Conservation (phyloP, 2,888 invertebrate species). For the Acleris cristana region DNA sequence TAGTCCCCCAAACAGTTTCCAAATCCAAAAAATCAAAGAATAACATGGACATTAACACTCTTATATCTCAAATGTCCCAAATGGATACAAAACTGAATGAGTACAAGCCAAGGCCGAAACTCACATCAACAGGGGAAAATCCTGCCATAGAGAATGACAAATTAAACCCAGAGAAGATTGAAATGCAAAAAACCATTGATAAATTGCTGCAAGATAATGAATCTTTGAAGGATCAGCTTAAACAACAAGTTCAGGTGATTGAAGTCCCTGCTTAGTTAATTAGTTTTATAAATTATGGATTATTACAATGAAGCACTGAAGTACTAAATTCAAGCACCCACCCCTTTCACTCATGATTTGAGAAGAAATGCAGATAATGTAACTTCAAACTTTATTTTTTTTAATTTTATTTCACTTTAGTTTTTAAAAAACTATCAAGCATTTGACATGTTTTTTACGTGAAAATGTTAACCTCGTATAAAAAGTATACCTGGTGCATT, state of each 20-base stretch:
- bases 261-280: background rate
- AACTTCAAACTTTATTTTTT: too few species aligned
- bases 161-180: conserved; percentile 69
- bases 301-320: too few species aligned
- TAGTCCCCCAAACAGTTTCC: conserved; percentile 81
- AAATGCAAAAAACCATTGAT: conserved; percentile 85
- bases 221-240: conserved; percentile 90
- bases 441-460: too few species aligned
- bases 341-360: too few species aligned
- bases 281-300: too few species aligned
- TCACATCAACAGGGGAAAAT: conserved; percentile 67
- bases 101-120: conserved; percentile 77
- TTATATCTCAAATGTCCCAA: conserved; percentile 88
- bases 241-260: conserved; percentile 91
- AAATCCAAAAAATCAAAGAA: conserved; percentile 77
- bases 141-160: conserved; percentile 51
- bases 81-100: conserved; percentile 86
- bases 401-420: too few species aligned
- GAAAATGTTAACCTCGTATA: too few species aligned
- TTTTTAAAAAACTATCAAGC: too few species aligned
- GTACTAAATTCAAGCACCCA: too few species aligned
- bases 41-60: conserved; percentile 86
- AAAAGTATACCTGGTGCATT: too few species aligned
- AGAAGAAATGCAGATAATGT: too few species aligned
- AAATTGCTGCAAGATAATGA: conserved; percentile 87